Evolutionary conservation across 2,113 vertebrate genomes (phyloP).

Genomic region (Notarius lentiginosus): DNA sequence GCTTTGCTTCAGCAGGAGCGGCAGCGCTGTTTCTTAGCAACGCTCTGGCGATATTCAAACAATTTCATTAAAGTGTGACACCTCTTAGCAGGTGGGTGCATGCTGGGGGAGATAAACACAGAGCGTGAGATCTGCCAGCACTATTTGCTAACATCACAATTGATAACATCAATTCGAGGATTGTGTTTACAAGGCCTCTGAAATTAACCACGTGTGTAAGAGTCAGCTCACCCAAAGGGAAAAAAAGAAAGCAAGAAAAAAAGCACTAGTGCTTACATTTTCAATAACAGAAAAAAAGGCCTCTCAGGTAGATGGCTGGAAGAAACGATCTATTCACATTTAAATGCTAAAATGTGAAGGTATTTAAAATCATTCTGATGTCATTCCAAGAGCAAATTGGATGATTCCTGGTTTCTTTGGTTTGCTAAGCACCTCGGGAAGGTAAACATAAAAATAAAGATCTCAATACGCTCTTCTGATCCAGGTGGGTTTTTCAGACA

Average conservation of each 20-base stretch:
- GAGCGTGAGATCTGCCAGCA: slow-evolving; percentile 87
- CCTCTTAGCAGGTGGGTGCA: slow-evolving; percentile 99
- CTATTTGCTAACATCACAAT: slow-evolving; percentile 99
- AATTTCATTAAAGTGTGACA: slow-evolving; percentile 99
- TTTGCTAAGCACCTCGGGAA: not conserved
- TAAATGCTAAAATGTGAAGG: slow-evolving; percentile 6
- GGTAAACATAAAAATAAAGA: slow-evolving; percentile 19
- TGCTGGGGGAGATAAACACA: slow-evolving; percentile 97
- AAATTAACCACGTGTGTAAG: slow-evolving; percentile 74
- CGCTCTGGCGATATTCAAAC: slow-evolving; percentile 94
- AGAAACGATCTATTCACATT: slow-evolving; percentile 3
- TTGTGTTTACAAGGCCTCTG: slow-evolving; percentile 90
- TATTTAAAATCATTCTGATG: slow-evolving; percentile 21
- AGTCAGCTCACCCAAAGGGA: slow-evolving; percentile 20
- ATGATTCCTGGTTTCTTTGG: slow-evolving; percentile 36
- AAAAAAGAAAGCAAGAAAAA: not conserved
- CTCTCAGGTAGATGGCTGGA: slow-evolving; percentile 36
- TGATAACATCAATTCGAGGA: slow-evolving; percentile 92
- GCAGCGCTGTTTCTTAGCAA: slow-evolving; percentile 98
- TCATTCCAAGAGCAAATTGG: slow-evolving; percentile 22
- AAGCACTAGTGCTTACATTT: not conserved
- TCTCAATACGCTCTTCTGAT: slow-evolving; percentile 1
- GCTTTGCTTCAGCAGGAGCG: slow-evolving; percentile 83
- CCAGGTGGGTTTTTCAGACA: not conserved
- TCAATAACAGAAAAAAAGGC: slow-evolving; percentile 9